Evolutionary conservation across 92 coral and sea anemone genomes (phyloP).

Genomic region (Anthopleura xanthogrammica): DNA sequence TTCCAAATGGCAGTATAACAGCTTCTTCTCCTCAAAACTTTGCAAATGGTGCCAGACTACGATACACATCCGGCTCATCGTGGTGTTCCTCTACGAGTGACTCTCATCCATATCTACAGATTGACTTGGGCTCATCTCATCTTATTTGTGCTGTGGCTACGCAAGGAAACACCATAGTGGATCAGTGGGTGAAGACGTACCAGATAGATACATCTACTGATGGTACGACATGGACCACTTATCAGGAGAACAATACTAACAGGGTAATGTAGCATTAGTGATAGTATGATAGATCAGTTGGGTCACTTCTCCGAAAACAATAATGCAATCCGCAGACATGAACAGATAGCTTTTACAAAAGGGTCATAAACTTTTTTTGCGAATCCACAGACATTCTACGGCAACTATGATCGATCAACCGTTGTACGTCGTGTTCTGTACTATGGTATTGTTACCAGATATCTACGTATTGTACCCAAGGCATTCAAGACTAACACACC

Average conservation of each 20-base stretch:
- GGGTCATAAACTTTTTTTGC: too few species aligned
- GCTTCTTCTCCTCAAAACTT: conserved; percentile 15
- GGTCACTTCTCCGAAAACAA: too few species aligned
- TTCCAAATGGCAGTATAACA: conserved; percentile 5
- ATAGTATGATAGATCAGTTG: neutral
- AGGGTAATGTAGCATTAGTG: too few species aligned
- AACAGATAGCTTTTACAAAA: too few species aligned
- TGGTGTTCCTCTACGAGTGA: conserved; percentile 33
- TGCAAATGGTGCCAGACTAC: conserved; percentile 12
- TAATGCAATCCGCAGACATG: too few species aligned
- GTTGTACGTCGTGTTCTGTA: neutral
- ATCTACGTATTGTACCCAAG: conserved; percentile 17
- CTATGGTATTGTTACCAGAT: conserved; percentile 1
- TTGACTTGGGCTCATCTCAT: conserved; percentile 26
- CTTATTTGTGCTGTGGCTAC: conserved; percentile 44
- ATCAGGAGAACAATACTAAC: too few species aligned
- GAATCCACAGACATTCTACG: conserved; percentile 11
- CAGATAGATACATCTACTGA: too few species aligned
- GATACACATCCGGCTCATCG: conserved; percentile 8
- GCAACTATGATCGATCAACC: conserved; percentile 15
- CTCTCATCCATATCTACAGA: conserved; percentile 26
- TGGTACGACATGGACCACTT: too few species aligned
- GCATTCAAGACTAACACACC: conserved; percentile 8
- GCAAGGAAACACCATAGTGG: conserved; percentile 25
- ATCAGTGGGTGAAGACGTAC: conserved; percentile 9